Base-by-base conservation (phyloP, 2,888 invertebrate species). In the Spilarctia lutea region DNA sequence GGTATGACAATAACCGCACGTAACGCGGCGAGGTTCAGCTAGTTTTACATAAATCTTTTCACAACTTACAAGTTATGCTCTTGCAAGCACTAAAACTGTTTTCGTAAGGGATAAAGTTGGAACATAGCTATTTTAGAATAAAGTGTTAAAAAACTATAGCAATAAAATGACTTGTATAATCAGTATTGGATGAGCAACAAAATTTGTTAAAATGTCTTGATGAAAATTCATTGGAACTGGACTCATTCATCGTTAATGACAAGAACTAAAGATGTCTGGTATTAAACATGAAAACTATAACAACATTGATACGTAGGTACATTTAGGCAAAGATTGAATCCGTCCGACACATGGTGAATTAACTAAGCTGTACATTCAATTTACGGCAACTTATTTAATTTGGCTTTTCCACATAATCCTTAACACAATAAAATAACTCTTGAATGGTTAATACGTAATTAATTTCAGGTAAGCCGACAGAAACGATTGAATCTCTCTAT, bases 361-460 rank as follows among this genome's bases (percentile, higher is more conserved):
- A 76, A 77, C 68, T 42, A 67, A 73, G 39, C 65, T n/a, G 24
- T 56, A 72, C 35, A 72, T 75, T 45, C 48, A 74, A 80, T 75
- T 77, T 74, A 71, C 65, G 35, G 45, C 77, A 68, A 60, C 35
- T 68, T 63, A 48, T 71, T 73, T 69, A 80, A 75, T 75, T 77
- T 72, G 24, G 72, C 33, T 66, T 66, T 30, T 45, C 45, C 60
- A 13, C 45, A 33, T 73, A 73, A 75, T 80, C 73, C 16, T 63
- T 69, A 75, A 77, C 68, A 74, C 71, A 71, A 67, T 73, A 74
- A 74, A 75, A 69, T 42, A 80, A 73, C 67, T 24, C 45, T 45
- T 82, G 65, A 78, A 80, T 82, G 73, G 73, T 70, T 74, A 71
- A 80, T 80, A 74, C 42, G 63, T 56, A 79, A 77, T 79, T 56